Evolutionary conservation across 2,797 vertebrate species (phyloP).

Genomic region (Anas georgica): DNA sequence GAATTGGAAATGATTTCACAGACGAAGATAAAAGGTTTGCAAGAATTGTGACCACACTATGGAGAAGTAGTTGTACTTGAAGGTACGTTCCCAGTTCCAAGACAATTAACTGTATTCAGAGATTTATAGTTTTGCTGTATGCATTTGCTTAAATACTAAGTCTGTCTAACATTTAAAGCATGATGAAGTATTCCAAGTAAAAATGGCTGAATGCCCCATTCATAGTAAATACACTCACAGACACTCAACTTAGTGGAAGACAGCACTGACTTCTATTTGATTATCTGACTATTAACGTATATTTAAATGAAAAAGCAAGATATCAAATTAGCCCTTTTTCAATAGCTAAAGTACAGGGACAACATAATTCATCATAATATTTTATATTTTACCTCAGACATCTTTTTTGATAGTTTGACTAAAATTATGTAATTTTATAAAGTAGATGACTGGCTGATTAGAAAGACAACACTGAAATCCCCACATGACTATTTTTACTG

Average conservation of each 20-base stretch:
- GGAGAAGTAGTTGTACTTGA: conserved; percentile 12
- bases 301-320: background rate
- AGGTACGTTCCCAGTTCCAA: conserved; percentile 42
- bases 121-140: conserved; percentile 58
- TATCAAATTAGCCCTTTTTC: background rate
- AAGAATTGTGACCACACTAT: background rate
- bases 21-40: conserved; percentile 37
- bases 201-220: conserved; percentile 40
- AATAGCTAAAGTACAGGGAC: background rate
- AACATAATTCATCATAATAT: background rate
- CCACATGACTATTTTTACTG: background rate
- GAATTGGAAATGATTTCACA: conserved; percentile 38
- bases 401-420: background rate
- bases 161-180: conserved; percentile 29
- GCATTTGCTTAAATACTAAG: conserved; percentile 67
- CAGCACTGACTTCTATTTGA: background rate
- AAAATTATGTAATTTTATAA: background rate
- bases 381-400: background rate
- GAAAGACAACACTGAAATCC: background rate
- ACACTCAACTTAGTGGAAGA: background rate
- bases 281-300: background rate
- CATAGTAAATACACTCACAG: background rate
- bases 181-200: conserved; percentile 36
- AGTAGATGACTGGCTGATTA: background rate
- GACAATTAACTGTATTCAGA: conserved; percentile 57